Percentiles rank a stretch among this genome's conserved stretches.
Evolutionary conservation across 1,140 invertebrate species (phyloP).

Genomic region (Philaenus spumarius): DNA sequence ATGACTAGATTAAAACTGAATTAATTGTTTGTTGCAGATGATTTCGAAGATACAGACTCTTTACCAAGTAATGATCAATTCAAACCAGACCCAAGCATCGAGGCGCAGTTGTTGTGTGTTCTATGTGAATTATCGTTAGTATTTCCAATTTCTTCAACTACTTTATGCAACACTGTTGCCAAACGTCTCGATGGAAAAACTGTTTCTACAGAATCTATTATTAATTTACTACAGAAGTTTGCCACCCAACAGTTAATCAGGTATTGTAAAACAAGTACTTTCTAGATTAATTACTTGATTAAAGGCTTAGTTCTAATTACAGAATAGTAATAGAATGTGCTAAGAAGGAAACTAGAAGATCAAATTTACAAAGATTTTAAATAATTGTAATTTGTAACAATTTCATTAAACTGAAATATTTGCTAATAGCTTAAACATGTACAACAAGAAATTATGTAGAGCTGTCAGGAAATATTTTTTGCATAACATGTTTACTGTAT

Average conservation of each 20-base stretch:
- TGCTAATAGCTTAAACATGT: no score
- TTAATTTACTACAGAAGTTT: conserved; percentile 80
- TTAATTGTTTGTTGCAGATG: conserved; percentile 35
- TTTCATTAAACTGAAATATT: no score
- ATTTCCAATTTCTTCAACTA: conserved; percentile 67
- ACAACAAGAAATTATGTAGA: no score
- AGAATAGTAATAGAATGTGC: no score
- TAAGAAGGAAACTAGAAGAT: no score
- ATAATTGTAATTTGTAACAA: no score
- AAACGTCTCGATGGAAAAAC: conserved; percentile 48
- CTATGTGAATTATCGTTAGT: conserved; percentile 69
- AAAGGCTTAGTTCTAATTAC: no score
- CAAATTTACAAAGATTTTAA: no score
- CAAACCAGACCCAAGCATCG: conserved; percentile 49
- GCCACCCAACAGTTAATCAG: conserved; percentile 77
- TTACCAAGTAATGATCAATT: conserved; percentile 38
- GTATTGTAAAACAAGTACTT: conserved; percentile 31
- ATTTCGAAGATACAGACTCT: conserved; percentile 38
- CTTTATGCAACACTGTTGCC: conserved; percentile 55
- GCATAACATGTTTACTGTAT: no score
- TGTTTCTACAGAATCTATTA: conserved; percentile 54
- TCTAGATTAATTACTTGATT: conserved; percentile 7
- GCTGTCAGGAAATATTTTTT: no score
- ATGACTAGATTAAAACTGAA: no score
- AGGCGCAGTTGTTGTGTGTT: conserved; percentile 63